Percentiles rank a stretch among this genome's conserved stretches.
Evolutionary conservation across 2,797 vertebrate species (phyloP).

Genomic region (Poeciliopsis presidionis): DNA sequence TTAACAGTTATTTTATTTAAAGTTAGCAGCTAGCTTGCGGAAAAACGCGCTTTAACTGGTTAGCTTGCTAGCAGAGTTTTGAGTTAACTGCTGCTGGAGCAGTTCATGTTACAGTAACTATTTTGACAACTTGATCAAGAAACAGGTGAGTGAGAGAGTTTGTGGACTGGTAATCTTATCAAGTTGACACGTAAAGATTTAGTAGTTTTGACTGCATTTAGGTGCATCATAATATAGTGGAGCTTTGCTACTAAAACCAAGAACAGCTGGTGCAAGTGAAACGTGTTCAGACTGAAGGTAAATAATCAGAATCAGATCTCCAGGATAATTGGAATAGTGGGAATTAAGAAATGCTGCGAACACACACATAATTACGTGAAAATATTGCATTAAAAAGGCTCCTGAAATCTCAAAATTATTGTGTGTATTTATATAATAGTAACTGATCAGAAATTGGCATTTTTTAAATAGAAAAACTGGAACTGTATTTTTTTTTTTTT

Average conservation of each 20-base stretch:
- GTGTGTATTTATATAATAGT: not conserved
- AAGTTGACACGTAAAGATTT: not conserved
- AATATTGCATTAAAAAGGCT: not conserved
- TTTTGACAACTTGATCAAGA: not conserved
- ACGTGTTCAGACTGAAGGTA: not conserved
- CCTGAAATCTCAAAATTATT: not conserved
- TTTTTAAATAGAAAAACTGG: not conserved
- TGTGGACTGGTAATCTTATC: not conserved
- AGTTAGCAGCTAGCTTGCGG: accelerated
- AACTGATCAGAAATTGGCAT: not conserved
- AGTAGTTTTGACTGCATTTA: not conserved
- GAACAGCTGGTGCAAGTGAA: not conserved
- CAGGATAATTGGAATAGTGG: not conserved
- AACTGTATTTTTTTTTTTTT: not conserved
- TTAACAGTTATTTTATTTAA: no score
- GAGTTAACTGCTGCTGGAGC: not conserved
- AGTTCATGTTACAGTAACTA: not conserved
- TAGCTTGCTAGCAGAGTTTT: conserved; percentile 6
- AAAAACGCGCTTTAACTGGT: not conserved
- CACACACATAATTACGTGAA: not conserved
- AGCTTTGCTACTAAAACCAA: not conserved
- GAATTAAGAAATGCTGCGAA: not conserved
- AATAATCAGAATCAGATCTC: not conserved
- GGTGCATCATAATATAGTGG: not conserved
- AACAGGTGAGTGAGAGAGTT: conserved; percentile 3